Evolutionary conservation across 2,888 invertebrate genomes (phyloP).

Genomic region (Cremastinae sp.): DNA sequence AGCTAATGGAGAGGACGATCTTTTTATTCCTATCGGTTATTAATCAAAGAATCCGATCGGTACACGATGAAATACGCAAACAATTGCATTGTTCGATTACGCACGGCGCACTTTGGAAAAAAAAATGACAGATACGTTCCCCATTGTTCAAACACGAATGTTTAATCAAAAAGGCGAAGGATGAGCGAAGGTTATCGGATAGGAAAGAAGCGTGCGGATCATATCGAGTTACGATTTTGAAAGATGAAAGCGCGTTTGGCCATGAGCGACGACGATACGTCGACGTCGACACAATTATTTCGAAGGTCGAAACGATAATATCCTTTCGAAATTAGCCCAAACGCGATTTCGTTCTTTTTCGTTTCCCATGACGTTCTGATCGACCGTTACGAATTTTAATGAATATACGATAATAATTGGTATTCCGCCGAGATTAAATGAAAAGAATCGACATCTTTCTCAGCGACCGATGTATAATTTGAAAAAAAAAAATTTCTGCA

Average conservation of each 20-base stretch:
- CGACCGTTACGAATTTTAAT: too few species aligned
- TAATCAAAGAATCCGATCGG: too few species aligned
- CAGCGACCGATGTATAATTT: too few species aligned
- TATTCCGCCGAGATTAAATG: too few species aligned
- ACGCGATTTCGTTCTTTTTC: background rate
- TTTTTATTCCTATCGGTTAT: too few species aligned
- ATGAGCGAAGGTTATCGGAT: background rate
- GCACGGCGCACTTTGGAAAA: conserved; percentile 7
- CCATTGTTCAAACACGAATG: conserved; percentile 21
- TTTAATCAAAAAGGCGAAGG: conserved; percentile 28
- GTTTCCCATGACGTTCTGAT: conserved; percentile 2
- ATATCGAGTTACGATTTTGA: background rate
- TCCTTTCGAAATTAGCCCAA: conserved; percentile 31
- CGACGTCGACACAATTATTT: background rate
- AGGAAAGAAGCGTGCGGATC: too few species aligned
- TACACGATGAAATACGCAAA: conserved; percentile 22
- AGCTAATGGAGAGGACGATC: too few species aligned
- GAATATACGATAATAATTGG: too few species aligned
- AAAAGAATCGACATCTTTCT: too few species aligned
- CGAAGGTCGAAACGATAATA: background rate
- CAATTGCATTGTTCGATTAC: conserved; percentile 32
- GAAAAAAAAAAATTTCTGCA: too few species aligned
- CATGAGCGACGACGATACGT: conserved; percentile 29
- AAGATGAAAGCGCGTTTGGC: conserved; percentile 24
- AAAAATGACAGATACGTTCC: conserved; percentile 20